Evolutionary conservation across 2,888 invertebrate species (phyloP).

Genomic region (Brachynemurus nebulosus): DNA sequence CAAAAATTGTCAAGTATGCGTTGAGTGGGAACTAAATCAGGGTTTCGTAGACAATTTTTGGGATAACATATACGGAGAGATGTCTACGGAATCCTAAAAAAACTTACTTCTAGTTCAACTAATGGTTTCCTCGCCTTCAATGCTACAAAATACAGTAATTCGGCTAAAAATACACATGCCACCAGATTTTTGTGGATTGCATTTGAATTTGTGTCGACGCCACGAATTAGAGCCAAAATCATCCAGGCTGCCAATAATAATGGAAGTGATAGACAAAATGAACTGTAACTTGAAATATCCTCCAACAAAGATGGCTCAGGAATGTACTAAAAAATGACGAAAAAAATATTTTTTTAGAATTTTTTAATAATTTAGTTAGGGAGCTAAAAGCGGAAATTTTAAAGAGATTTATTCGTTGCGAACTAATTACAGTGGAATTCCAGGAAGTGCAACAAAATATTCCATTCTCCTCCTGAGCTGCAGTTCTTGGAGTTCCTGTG

Average conservation of each 20-base stretch:
- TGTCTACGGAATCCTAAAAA: constrained; percentile 13
- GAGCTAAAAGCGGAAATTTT: background rate
- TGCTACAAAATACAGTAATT: constrained; percentile 74
- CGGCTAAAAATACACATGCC: constrained; percentile 76
- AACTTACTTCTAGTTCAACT: constrained; percentile 62
- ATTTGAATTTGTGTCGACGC: constrained; percentile 81
- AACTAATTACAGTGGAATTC: too few relatives aligned
- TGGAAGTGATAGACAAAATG: constrained; percentile 71
- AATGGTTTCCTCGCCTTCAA: constrained; percentile 70
- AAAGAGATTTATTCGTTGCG: too few relatives aligned
- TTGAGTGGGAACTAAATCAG: too few relatives aligned
- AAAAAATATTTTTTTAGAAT: constrained; percentile 9
- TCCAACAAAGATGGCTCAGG: constrained; percentile 77
- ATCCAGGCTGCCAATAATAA: constrained; percentile 64
- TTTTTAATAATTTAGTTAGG: background rate
- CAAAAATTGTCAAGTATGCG: constrained; percentile 14
- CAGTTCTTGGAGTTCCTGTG: too few relatives aligned
- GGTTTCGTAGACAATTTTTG: too few relatives aligned
- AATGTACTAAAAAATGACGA: constrained; percentile 51
- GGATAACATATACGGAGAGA: too few relatives aligned
- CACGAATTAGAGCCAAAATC: constrained; percentile 68
- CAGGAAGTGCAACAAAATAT: too few relatives aligned
- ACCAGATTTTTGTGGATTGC: constrained; percentile 88
- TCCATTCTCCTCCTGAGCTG: too few relatives aligned
- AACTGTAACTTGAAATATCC: constrained; percentile 78